Evolutionary conservation across 2,113 vertebrate genomes (phyloP), one percentile per base, ranked within the genome.

Genomic region (Indicator maculatus): DNA sequence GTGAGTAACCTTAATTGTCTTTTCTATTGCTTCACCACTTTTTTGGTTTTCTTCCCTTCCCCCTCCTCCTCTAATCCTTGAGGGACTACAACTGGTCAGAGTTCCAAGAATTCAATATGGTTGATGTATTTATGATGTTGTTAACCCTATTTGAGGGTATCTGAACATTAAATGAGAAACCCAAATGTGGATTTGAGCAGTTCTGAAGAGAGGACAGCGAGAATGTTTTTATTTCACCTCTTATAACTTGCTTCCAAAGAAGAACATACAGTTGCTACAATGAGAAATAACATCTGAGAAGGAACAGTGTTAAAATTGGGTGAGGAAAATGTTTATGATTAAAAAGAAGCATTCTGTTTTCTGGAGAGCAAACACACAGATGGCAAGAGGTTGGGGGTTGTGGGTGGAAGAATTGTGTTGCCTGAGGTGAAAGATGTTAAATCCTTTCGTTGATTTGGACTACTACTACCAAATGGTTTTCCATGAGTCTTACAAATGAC

Each of bases 1-100:
- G 95, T 96, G 91, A 96, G 94, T 96, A 96, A 94, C 38, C 69
- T 95, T 77, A 73, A 82, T 52, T 86, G 91, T 95, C 79, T 83
- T 95, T 94, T 93, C 52, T 95, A 77, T 74, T 93, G 52, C 16
- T 85, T 24, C 66, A 70, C n/a, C 24, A 55, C 33, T n/a, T 28
- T n/a, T 39, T 61, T 44, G 36, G 36, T 16, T 41, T 28, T 44
- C n/a, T 39, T n/a, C 24, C 5, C 24, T 38, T 64, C 33, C 23
- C 2, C 19, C 11, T 21, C 9, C 55, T 8, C 8, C 41, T 18
- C 28, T 67, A 75, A 77, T 58, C 36, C 30, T 69, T 88, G 52
- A 77, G 4, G 18, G 81, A 50, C 47, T 74, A 38, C 72, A 73
- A 13, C 79, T 94, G 53, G 53, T 74, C 47, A 83, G 39, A 88